Evolutionary conservation across 2,888 invertebrate species (phyloP).

Genomic region (Neoascia interrupta): DNA sequence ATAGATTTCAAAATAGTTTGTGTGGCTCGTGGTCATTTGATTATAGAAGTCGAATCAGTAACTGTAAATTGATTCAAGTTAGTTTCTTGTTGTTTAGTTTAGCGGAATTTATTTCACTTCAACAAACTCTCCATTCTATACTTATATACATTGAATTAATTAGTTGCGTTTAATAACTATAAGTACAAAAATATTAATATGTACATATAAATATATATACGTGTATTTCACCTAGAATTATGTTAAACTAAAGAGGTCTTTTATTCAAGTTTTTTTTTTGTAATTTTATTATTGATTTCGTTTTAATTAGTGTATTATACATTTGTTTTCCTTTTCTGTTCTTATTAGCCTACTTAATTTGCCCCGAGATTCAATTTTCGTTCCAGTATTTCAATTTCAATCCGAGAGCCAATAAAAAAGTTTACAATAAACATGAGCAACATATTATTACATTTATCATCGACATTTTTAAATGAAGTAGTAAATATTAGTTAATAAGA

Average conservation of each 20-base stretch:
- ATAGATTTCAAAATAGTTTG: not conserved
- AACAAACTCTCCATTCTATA: constrained; percentile 12
- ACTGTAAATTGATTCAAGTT: too few species aligned
- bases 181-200: constrained; percentile 66
- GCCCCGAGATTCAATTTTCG: not conserved
- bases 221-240: constrained; percentile 13
- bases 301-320: constrained; percentile 26
- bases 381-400: not conserved
- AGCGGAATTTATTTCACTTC: constrained; percentile 2
- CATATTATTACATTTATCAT: constrained; percentile 16
- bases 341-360: not conserved
- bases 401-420: not conserved
- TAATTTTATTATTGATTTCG: constrained; percentile 22
- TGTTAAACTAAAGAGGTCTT: constrained; percentile 24
- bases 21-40: too few species aligned
- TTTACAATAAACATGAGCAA: constrained; percentile 34
- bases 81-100: too few species aligned
- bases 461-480: constrained; percentile 23
- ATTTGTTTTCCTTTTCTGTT: not conserved
- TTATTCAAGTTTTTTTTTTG: constrained; percentile 6
- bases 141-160: constrained; percentile 40
- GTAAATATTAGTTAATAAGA: constrained; percentile 29
- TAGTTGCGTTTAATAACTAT: constrained; percentile 35
- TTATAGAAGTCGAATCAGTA: too few species aligned
- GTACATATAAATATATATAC: constrained; percentile 46